These are phyloP conservation scores for Drymonia ruficornis DNA, from an alignment of 2,888 invertebrate genomes.

Conservation along the genomic window DNA sequence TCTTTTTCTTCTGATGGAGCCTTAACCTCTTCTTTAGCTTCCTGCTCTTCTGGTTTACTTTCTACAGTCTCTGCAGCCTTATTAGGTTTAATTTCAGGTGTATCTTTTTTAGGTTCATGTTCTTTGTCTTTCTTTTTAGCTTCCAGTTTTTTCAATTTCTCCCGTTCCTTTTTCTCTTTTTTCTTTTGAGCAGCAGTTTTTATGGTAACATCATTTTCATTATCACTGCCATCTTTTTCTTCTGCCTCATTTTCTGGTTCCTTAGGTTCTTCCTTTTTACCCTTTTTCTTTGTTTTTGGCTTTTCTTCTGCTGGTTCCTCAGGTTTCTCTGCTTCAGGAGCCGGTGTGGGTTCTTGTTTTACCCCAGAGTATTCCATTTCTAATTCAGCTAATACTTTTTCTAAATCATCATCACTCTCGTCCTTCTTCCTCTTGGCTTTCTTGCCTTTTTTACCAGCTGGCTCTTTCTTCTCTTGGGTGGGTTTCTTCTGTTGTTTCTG, in stretches of 20 bases:
- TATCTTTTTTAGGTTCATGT: conserved; percentile 62
- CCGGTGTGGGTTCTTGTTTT: conserved; percentile 76
- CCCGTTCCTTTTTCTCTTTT: conserved; percentile 94
- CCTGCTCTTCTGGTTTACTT: conserved; percentile 45
- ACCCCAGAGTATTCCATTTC: conserved; percentile 91
- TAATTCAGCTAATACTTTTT: conserved; percentile 92
- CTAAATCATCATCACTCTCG: conserved; percentile 92
- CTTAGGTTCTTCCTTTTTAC: conserved; percentile 66
- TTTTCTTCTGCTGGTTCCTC: conserved; percentile 69
- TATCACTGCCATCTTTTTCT: conserved; percentile 77
- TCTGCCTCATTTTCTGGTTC: conserved; percentile 59
- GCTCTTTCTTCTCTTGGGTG: conserved; percentile 72
- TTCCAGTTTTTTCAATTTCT: conserved; percentile 90
- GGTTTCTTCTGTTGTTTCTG: conserved; percentile 67
- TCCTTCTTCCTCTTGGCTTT: conserved; percentile 89
- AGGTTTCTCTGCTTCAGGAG: conserved; percentile 65
- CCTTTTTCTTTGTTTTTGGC: conserved; percentile 70
- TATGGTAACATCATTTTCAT: conserved; percentile 86
- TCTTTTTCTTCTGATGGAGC: conserved; percentile 68
- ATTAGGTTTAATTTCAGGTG: conserved; percentile 49
- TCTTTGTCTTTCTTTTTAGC: conserved; percentile 85
- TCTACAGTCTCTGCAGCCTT: conserved; percentile 50
- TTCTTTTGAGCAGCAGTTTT: conserved; percentile 95
- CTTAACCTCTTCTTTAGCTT: conserved; percentile 70
- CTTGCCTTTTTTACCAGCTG: conserved; percentile 88